These are phyloP conservation scores for Halictus ligatus DNA, from an alignment of 2,888 invertebrate genomes.

Conservation along the genomic window DNA sequence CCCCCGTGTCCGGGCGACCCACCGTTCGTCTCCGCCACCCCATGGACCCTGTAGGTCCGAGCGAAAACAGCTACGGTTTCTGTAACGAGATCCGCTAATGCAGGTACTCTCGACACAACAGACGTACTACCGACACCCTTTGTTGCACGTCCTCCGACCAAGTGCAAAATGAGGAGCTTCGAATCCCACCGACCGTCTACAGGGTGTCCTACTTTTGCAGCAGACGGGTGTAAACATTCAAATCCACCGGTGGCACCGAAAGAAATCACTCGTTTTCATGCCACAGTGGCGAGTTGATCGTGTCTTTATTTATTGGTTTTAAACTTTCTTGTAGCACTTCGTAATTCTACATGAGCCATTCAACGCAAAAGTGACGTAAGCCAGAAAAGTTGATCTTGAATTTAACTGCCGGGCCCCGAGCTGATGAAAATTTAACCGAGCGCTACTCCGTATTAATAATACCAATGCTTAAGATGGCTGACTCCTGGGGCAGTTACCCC, in stretches of 20 bases:
- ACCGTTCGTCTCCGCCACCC: conserved; percentile 52
- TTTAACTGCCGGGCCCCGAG: neutral
- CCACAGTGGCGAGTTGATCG: neutral
- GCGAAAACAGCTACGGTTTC: conserved; percentile 46
- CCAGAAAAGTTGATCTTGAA: neutral
- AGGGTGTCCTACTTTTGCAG: neutral
- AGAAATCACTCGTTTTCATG: neutral
- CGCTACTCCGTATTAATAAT: neutral
- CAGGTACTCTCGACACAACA: conserved; percentile 24
- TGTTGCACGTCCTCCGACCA: neutral
- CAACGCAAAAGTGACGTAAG: neutral
- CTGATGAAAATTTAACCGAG: neutral
- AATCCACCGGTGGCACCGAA: no score
- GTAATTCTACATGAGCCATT: no score
- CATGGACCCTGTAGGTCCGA: conserved; percentile 1
- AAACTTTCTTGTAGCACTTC: no score
- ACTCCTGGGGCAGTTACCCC: neutral
- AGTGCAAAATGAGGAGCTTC: neutral
- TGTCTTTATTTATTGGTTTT: no score
- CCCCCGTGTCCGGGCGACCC: conserved; percentile 66
- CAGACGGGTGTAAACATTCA: neutral
- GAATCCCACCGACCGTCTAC: neutral
- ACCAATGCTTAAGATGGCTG: neutral
- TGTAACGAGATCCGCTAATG: conserved; percentile 49
- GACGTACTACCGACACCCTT: conserved; percentile 21